Evolutionary conservation across 2,888 invertebrate species (phyloP).

Genomic region (Cheilosia vulpina): DNA sequence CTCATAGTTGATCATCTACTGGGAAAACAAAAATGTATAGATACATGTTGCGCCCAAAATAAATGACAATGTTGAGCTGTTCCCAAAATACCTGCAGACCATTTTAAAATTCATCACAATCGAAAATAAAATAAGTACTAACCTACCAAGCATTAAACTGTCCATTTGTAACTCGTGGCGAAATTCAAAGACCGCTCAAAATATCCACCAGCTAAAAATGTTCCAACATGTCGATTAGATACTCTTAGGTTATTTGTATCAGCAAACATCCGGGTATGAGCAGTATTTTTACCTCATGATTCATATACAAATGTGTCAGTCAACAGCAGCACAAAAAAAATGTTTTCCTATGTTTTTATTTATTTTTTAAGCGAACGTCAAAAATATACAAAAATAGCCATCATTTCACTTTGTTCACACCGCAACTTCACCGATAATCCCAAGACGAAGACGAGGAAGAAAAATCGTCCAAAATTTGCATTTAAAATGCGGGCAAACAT

Average conservation of each 20-base stretch:
- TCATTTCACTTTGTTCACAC: conserved; percentile 43
- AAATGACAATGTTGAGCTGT: not conserved
- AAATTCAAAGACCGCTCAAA: conserved; percentile 15
- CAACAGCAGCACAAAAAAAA: conserved; percentile 5
- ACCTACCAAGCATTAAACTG: conserved; percentile 5
- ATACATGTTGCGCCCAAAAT: not conserved
- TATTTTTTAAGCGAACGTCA: conserved; percentile 37
- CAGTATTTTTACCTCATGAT: conserved; percentile 32
- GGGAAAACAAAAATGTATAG: not conserved
- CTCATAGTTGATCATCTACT: not conserved
- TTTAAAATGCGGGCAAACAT: conserved; percentile 57
- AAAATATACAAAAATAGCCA: conserved; percentile 44
- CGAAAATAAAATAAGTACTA: not conserved
- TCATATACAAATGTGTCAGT: conserved; percentile 32
- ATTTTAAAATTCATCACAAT: conserved; percentile 9
- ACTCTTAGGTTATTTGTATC: conserved; percentile 55
- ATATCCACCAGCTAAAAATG: conserved; percentile 24
- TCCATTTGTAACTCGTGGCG: conserved; percentile 11
- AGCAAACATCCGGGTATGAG: conserved; percentile 57
- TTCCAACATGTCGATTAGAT: conserved; percentile 35
- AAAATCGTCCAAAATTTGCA: conserved; percentile 58
- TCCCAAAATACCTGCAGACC: not conserved
- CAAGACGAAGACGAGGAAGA: conserved; percentile 18
- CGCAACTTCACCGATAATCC: conserved; percentile 31
- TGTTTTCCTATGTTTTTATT: conserved; percentile 15